Evolutionary conservation across 2,888 invertebrate genomes (phyloP).

Genomic region (Melitaea athalia): DNA sequence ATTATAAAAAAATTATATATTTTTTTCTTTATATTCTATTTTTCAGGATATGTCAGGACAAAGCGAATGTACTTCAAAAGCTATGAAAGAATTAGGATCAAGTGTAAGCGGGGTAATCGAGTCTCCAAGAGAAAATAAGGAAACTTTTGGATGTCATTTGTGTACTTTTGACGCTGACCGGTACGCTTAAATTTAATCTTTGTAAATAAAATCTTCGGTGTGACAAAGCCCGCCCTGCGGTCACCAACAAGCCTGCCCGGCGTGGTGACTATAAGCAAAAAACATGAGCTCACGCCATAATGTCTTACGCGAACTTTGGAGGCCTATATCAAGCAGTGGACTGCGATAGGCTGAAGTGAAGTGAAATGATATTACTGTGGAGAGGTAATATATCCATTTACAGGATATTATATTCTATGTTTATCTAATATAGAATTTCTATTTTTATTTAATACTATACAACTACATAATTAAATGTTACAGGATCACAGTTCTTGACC

Average conservation of each 20-base stretch:
- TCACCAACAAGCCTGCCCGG: no score
- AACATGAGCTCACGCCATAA: no score
- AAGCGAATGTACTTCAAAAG: conserved; percentile 63
- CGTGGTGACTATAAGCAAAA: no score
- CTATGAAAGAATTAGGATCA: conserved; percentile 45
- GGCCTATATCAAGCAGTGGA: no score
- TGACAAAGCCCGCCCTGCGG: no score
- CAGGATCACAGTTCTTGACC: conserved; percentile 73
- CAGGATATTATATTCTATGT: no score
- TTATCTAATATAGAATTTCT: no score
- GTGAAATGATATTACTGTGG: no score
- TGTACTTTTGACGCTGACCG: conserved; percentile 70
- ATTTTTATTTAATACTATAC: background rate
- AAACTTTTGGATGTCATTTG: conserved; percentile 64
- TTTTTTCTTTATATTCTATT: background rate
- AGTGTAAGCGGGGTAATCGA: conserved; percentile 43
- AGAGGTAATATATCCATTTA: no score
- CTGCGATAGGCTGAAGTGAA: no score
- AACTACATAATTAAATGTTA: conserved; percentile 24
- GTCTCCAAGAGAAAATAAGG: conserved; percentile 47
- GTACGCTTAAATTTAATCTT: conserved; percentile 42
- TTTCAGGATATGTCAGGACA: conserved; percentile 50
- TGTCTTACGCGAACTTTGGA: no score
- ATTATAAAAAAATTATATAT: no score
- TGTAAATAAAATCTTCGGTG: background rate